Conservation (phyloP, 1,140 invertebrate genomes). For the Drosophila mojavensis region DNA sequence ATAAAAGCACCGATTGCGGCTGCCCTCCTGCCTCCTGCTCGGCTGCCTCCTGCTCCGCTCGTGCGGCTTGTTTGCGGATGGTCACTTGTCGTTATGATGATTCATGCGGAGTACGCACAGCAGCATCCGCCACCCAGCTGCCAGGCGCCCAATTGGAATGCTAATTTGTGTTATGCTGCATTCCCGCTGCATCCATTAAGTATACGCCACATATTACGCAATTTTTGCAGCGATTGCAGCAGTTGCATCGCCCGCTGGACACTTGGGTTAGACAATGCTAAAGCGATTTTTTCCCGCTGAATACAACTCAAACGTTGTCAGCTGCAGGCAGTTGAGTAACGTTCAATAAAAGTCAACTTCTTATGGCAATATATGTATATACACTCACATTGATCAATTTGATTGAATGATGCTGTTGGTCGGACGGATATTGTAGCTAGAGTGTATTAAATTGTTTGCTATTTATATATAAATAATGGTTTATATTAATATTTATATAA, state of each 20-base stretch:
- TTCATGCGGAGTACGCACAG: slow-evolving; percentile 65
- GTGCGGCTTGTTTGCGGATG: slow-evolving; percentile 53
- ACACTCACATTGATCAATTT: background rate
- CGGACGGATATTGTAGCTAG: too few species aligned
- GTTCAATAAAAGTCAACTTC: slow-evolving; percentile 23
- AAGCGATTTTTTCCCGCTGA: slow-evolving; percentile 24
- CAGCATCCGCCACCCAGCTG: background rate
- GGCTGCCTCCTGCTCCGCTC: background rate
- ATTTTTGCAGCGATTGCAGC: slow-evolving; percentile 38
- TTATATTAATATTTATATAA: too few species aligned
- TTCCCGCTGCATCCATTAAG: slow-evolving; percentile 31
- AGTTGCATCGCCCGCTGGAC: background rate
- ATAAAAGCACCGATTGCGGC: slow-evolving; percentile 51
- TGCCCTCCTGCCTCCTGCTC: background rate
- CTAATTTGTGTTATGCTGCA: slow-evolving; percentile 49
- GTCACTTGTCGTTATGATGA: slow-evolving; percentile 76
- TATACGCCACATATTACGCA: slow-evolving; percentile 32
- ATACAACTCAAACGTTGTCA: slow-evolving; percentile 17
- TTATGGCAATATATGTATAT: slow-evolving; percentile 4
- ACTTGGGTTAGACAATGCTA: slow-evolving; percentile 6
- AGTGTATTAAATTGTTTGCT: too few species aligned
- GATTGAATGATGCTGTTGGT: too few species aligned
- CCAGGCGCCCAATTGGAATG: slow-evolving; percentile 66
- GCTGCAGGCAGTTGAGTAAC: slow-evolving; percentile 11
- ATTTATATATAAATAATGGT: background rate